Conservation (phyloP, 2,888 invertebrate species). For the Cosmia trapezina region DNA sequence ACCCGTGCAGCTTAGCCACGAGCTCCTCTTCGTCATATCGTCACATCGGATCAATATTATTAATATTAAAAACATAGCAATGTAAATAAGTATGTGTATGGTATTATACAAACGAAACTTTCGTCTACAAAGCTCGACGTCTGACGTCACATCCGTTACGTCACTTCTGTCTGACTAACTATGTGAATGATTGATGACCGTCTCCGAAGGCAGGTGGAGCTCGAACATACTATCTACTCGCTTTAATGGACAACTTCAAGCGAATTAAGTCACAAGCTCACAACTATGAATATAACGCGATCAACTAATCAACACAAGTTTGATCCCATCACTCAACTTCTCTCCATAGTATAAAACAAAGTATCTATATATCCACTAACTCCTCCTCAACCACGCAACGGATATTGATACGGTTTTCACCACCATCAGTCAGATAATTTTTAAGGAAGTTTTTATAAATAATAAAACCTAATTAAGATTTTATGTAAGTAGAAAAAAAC, state of each 20-base stretch:
- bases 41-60: slow-evolving; percentile 10
- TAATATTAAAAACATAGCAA: slow-evolving; percentile 3
- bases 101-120: slow-evolving; percentile 11
- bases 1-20: too few species aligned
- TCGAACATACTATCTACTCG: slow-evolving; percentile 26
- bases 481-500: too few species aligned
- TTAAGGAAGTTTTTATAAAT: too few species aligned
- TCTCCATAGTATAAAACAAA: too few species aligned
- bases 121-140: slow-evolving; percentile 1
- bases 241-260: slow-evolving; percentile 17
- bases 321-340: slow-evolving; percentile 21
- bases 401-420: too few species aligned
- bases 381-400: too few species aligned
- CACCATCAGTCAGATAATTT: too few species aligned
- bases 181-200: slow-evolving; percentile 36
- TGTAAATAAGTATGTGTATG: background rate
- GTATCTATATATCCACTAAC: too few species aligned
- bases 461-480: too few species aligned
- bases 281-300: slow-evolving; percentile 1
- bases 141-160: slow-evolving; percentile 26
- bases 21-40: too few species aligned
- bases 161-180: slow-evolving; percentile 13
- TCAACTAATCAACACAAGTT: slow-evolving; percentile 4
- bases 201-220: slow-evolving; percentile 28
- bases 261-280: slow-evolving; percentile 1